These are phyloP conservation scores for Poeciliopsis presidionis DNA, from an alignment of 2,797 vertebrate species.

Conservation along the genomic window DNA sequence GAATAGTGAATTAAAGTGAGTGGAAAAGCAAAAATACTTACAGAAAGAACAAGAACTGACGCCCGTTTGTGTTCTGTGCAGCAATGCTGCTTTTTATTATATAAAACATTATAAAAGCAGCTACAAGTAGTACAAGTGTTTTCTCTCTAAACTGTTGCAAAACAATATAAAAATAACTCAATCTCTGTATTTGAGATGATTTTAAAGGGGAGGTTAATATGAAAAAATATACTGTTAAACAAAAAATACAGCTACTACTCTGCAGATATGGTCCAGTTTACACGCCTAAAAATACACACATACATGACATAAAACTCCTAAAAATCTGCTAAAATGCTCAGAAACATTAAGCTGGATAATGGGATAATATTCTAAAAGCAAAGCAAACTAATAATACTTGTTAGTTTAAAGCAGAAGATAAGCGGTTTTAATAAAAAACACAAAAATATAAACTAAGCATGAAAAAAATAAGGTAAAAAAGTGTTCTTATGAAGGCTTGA, in stretches of 20 bases:
- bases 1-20: no score
- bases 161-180: conserved; percentile 54
- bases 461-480: background rate
- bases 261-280: background rate
- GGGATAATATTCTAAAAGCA: conserved; percentile 52
- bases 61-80: conserved; percentile 20
- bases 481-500: conserved; percentile 35
- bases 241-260: conserved; percentile 20
- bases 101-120: conserved; percentile 47
- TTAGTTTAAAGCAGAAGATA: conserved; percentile 51
- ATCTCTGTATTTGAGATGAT: conserved; percentile 46
- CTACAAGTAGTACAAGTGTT: conserved; percentile 49
- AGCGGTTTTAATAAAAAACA: conserved; percentile 58
- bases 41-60: background rate
- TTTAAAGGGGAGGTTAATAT: conserved; percentile 40
- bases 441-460: background rate
- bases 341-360: conserved; percentile 26
- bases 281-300: conserved; percentile 34
- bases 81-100: conserved; percentile 64
- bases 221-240: conserved; percentile 17
- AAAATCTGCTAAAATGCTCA: background rate
- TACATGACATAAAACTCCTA: background rate
- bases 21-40: no score
- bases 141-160: conserved; percentile 42
- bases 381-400: conserved; percentile 17